Conservation (phyloP, 92 coral and sea anemone species). For the Actinernus sp. region DNA sequence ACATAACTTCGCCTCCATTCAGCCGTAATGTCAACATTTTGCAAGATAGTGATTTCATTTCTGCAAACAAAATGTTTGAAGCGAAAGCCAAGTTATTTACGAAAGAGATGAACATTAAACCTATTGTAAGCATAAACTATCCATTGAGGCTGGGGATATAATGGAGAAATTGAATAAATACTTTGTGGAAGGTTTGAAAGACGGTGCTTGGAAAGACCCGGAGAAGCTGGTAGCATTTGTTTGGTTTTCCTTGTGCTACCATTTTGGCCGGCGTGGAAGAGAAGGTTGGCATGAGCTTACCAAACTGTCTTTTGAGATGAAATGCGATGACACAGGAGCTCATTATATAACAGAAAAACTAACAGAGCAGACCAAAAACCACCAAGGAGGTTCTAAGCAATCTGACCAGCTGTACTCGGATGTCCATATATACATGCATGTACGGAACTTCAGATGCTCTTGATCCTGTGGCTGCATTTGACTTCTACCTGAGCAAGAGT, state of each 20-base stretch:
- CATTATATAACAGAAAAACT: constrained; percentile 11
- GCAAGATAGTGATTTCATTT: constrained; percentile 39
- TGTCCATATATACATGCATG: constrained; percentile 12
- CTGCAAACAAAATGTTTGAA: constrained; percentile 51
- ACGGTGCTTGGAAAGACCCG: constrained; percentile 17
- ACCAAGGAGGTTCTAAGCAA: constrained; percentile 43
- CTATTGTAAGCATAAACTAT: constrained; percentile 46
- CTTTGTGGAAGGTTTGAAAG: constrained; percentile 16
- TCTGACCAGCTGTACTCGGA: constrained; percentile 23
- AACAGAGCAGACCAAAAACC: constrained; percentile 33
- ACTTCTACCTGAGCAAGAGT: constrained; percentile 24
- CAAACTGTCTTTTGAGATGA: constrained; percentile 12
- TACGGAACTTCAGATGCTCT: constrained; percentile 10
- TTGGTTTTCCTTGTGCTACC: constrained; percentile 21
- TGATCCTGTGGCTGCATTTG: constrained; percentile 9
- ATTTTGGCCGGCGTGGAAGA: constrained; percentile 20
- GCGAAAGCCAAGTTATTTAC: constrained; percentile 41
- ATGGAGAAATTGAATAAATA: constrained; percentile 21
- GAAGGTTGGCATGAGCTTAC: constrained; percentile 25
- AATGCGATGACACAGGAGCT: constrained; percentile 2
- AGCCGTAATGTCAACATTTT: constrained; percentile 38
- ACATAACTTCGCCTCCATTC: constrained; percentile 31
- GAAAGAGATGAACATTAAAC: constrained; percentile 42
- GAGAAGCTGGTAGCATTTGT: constrained; percentile 20
- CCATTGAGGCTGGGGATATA: constrained; percentile 51